A percentile compares a stretch with the other conserved stretches of the same genome.
These are phyloP conservation scores for Oreortyx pictus DNA, from an alignment of 2,797 vertebrate genomes.

Conservation along the genomic window DNA sequence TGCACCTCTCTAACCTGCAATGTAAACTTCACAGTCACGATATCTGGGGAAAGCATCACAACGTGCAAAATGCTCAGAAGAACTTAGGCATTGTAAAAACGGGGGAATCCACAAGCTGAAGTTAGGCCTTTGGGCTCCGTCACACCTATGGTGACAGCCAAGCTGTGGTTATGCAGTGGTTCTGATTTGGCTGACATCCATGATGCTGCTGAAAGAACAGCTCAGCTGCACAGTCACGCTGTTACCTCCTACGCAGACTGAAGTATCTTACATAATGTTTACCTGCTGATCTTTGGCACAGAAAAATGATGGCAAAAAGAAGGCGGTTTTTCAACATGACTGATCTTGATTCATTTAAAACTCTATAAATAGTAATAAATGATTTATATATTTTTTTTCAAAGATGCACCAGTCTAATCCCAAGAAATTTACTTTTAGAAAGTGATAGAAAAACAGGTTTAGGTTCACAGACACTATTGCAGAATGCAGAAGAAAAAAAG, in stretches of 20 bases:
- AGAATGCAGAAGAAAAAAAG: not conserved
- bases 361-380: not conserved
- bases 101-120: not conserved
- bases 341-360: not conserved
- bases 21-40: not conserved
- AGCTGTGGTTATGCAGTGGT: not conserved
- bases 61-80: not conserved
- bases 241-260: not conserved
- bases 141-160: not conserved
- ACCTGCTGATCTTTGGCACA: not conserved
- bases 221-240: not conserved
- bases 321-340: not conserved
- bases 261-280: not conserved
- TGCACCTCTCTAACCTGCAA: not conserved
- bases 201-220: not conserved
- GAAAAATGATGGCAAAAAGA: not conserved
- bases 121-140: not conserved
- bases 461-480: fast-evolving
- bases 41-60: not conserved
- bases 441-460: not conserved
- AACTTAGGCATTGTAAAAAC: not conserved
- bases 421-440: not conserved
- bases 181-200: not conserved
- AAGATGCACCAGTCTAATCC: not conserved
- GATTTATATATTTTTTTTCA: not conserved